Base-by-base conservation (phyloP, 2,113 vertebrate genomes). In the Melanotaenia duboulayi region DNA sequence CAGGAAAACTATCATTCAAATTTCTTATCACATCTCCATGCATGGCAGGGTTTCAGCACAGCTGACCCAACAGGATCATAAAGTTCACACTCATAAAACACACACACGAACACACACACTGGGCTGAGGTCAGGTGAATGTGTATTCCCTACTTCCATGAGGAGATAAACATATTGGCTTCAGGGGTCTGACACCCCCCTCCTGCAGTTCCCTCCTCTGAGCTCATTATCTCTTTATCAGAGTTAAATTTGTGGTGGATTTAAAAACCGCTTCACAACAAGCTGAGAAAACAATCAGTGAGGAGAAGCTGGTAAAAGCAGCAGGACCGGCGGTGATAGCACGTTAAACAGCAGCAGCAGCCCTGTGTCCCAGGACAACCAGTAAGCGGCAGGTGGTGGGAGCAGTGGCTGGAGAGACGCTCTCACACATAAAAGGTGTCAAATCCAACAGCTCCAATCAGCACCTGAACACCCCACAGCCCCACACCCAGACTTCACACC, bases 401-500 rank as follows among this genome's bases (percentile, higher is more conserved):
- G 22, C 74, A 0, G 48, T 2, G 24, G 48, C 64, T 25, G 24
- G 60, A 12, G 1, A 16, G 40, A 22, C 44, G 9, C 57, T 52
- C 51, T 37, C 71, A 57, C 19, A 56, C 6, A 4, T 23, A 10
- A 23, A 11, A 54, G 16, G 71, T 72, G 78, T 76, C 6, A 80
- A 78, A 78, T 39, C 40, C 23, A 20, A 71, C 80, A 74, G 59
- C 75, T 65, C 0, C 74, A 8, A 19, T n/a, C 65, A 67, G 42
- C 68, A 73, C 74, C 73, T 78, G 78, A 71, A 51, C 58, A 7
- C 60, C 16, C 11, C 56, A 0, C 19, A 1, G 10, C 0, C 16
- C 12, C 8, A 11, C 22, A 35, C 28, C 10, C 65, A 59, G 51
- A 60, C 65, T 60, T 79, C 71, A 79, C 79, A 76, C 72, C 55